Percentiles rank a stretch among this genome's conserved stretches.
phyloP scores from a whole-genome alignment of 2,113 vertebrate genomes.

The Dendrocopos noguchii region DNA sequence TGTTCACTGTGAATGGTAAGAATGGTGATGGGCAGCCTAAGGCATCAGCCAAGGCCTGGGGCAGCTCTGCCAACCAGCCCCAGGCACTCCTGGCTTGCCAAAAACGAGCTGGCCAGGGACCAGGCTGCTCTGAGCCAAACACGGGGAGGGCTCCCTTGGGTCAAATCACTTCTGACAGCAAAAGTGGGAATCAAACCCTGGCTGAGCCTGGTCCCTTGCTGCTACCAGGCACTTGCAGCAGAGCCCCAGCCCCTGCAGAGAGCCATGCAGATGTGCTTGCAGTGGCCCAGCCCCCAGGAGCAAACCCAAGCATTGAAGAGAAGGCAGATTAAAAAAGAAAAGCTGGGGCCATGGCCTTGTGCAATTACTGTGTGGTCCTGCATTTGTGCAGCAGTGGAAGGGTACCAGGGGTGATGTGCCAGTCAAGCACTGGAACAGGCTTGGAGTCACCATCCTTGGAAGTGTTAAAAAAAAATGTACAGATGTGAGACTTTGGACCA shows the following conservation, averaged over 20 bases:
- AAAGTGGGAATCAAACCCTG: not conserved
- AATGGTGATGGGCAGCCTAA: not conserved
- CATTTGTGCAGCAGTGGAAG: not conserved
- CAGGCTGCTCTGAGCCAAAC: not conserved
- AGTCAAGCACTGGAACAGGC: not conserved
- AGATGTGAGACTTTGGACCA: no score
- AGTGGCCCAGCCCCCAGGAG: not conserved
- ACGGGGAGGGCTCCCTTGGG: not conserved
- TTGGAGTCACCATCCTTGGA: no score
- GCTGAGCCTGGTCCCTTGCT: not conserved
- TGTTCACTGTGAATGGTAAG: rapidly evolving
- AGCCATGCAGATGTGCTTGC: not conserved
- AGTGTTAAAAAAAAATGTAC: no score
- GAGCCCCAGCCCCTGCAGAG: not conserved
- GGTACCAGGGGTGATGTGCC: not conserved
- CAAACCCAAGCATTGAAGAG: not conserved
- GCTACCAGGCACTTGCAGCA: not conserved
- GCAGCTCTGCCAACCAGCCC: not conserved
- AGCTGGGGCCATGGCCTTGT: not conserved
- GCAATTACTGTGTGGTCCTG: not conserved
- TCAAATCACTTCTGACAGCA: not conserved
- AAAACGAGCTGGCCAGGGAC: not conserved
- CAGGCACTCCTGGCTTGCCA: not conserved
- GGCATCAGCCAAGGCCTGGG: not conserved
- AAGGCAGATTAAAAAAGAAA: not conserved